Conservation (phyloP, 2,797 vertebrate species). For the Sebastes minor region DNA sequence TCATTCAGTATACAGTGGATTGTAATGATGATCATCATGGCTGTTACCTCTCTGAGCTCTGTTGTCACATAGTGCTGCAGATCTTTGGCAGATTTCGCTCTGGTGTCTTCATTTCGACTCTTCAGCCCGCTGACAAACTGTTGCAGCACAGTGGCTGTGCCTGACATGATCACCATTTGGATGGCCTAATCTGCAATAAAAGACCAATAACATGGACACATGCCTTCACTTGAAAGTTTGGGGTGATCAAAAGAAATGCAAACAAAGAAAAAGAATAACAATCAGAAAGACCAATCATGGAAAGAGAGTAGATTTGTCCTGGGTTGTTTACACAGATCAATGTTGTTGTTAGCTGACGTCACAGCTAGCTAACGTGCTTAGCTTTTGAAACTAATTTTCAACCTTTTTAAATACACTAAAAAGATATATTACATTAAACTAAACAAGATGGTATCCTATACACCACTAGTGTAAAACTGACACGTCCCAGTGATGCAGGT, state of each 20-base stretch:
- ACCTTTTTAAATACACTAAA: background rate
- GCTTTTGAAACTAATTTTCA: background rate
- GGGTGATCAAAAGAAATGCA: background rate
- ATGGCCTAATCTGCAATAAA: constrained; percentile 39
- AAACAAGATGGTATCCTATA: background rate
- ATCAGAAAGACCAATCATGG: background rate
- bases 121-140: constrained; percentile 96
- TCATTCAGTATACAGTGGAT: background rate
- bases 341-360: constrained; percentile 41
- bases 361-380: constrained; percentile 15
- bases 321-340: background rate
- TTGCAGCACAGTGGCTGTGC: constrained; percentile 94
- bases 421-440: background rate
- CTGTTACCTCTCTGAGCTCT: constrained; percentile 92
- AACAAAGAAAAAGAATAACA: background rate
- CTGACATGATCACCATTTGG: constrained; percentile 86
- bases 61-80: constrained; percentile 98
- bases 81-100: constrained; percentile 96
- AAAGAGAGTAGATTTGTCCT: background rate
- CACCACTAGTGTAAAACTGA: background rate
- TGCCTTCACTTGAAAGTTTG: background rate
- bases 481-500: background rate
- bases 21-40: too few species aligned
- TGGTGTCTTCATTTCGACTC: constrained; percentile 94
- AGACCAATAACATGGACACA: background rate